A percentile compares a stretch with the other conserved stretches of the same genome.
phyloP scores from a whole-genome alignment of 1,140 invertebrate genomes.

The Thereuonema tuberculata region DNA sequence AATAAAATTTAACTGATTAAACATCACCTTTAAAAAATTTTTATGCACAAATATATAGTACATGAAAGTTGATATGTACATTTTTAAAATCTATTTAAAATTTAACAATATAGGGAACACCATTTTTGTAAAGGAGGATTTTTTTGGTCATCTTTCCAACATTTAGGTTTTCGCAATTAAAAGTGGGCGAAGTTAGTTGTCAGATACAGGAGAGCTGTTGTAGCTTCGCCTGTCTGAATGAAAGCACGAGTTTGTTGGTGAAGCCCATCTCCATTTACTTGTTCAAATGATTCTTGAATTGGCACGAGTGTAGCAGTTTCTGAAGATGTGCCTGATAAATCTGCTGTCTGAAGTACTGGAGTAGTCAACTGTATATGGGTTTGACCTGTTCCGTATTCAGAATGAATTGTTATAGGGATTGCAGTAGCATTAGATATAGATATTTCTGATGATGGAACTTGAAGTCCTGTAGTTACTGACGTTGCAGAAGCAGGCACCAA shows the following conservation, averaged over 20 bases:
- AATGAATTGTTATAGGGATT: slow-evolving; percentile 1
- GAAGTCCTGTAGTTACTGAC: neutral
- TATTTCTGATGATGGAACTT: neutral
- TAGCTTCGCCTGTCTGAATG: slow-evolving; percentile 18
- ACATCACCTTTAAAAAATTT: no score
- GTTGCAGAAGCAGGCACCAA: neutral
- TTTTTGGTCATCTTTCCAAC: slow-evolving; percentile 23
- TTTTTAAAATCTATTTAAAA: no score
- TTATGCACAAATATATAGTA: no score
- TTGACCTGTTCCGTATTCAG: neutral
- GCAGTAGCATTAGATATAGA: neutral
- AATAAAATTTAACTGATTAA: no score
- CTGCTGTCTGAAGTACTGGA: slow-evolving; percentile 1
- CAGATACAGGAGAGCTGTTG: slow-evolving; percentile 21
- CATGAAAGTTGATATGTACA: no score
- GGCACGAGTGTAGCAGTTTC: slow-evolving; percentile 13
- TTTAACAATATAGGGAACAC: no score
- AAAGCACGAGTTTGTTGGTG: slow-evolving; percentile 9
- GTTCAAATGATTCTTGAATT: slow-evolving; percentile 13
- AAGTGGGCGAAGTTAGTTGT: slow-evolving; percentile 15
- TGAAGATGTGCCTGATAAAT: slow-evolving; percentile 4
- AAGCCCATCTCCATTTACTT: slow-evolving; percentile 10
- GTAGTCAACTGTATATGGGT: neutral
- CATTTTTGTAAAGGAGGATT: no score
- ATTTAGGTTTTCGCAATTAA: no score